These are phyloP conservation scores for Porites rus DNA, from an alignment of 92 coral and sea anemone species.

Conservation along the genomic window DNA sequence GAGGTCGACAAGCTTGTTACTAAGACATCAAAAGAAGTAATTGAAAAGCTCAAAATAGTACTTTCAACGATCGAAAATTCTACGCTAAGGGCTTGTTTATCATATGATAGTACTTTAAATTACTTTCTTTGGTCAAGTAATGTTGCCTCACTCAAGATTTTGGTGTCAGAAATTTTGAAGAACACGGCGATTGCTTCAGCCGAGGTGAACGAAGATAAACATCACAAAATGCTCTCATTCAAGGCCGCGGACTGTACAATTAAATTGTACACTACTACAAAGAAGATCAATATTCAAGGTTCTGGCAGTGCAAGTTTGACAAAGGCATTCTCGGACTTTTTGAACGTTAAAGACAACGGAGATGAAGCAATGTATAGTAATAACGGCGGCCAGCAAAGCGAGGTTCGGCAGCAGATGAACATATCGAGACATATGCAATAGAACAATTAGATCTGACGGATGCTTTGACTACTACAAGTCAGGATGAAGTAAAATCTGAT, in stretches of 20 bases:
- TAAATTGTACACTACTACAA: slow-evolving; percentile 6
- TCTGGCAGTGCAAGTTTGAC: slow-evolving; percentile 10
- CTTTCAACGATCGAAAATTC: too few relatives aligned
- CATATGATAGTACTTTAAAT: not conserved
- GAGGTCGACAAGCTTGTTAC: slow-evolving; percentile 23
- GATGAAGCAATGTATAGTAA: not conserved
- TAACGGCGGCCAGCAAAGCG: slow-evolving; percentile 7
- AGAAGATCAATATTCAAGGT: not conserved
- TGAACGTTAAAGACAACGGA: not conserved
- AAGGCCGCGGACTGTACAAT: slow-evolving; percentile 3
- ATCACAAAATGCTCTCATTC: not conserved
- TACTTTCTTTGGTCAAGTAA: slow-evolving; percentile 4
- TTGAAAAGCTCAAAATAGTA: slow-evolving; percentile 1
- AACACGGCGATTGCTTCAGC: not conserved
- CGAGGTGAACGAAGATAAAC: slow-evolving; percentile 5
- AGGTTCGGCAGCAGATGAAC: not conserved
- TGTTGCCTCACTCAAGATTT: not conserved
- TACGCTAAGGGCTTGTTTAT: not conserved
- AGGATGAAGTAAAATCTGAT: too few relatives aligned
- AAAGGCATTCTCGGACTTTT: slow-evolving; percentile 1
- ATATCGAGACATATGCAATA: too few relatives aligned
- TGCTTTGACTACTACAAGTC: too few relatives aligned
- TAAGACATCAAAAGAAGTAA: slow-evolving; percentile 17
- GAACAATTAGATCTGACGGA: too few relatives aligned
- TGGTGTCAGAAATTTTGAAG: not conserved